Conservation (phyloP, 2,113 vertebrate species). For the Periophthalmus modestus region DNA sequence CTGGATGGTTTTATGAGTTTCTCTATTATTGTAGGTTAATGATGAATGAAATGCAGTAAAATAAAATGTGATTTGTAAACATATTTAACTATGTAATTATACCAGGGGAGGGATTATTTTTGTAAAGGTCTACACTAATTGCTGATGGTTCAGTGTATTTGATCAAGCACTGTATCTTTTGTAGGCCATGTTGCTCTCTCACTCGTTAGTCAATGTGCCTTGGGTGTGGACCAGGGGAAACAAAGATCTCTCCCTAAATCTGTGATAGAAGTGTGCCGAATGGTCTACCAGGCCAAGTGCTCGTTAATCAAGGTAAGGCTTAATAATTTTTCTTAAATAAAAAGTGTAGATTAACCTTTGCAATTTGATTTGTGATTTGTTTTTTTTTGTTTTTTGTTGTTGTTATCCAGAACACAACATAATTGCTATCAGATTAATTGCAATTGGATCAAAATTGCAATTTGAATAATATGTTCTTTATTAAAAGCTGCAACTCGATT, state of each 20-base stretch:
- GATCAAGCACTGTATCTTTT: background rate
- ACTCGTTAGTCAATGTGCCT: conserved; percentile 87
- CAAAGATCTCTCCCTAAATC: conserved; percentile 91
- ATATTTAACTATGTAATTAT: too few relatives aligned
- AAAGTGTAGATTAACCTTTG: too few relatives aligned
- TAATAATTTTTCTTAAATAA: background rate
- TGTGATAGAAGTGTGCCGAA: conserved; percentile 95
- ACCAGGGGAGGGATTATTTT: background rate
- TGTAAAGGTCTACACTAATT: background rate
- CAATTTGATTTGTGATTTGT: too few relatives aligned
- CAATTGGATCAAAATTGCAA: too few relatives aligned
- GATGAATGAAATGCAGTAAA: too few relatives aligned
- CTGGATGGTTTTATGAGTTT: background rate
- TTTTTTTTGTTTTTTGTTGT: too few relatives aligned
- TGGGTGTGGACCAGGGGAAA: conserved; percentile 93
- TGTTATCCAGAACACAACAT: too few relatives aligned
- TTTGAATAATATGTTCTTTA: background rate
- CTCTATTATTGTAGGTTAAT: background rate
- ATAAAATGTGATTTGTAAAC: too few relatives aligned
- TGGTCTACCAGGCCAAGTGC: conserved; percentile 98
- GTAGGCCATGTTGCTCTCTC: conserved; percentile 92
- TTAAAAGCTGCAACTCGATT: background rate
- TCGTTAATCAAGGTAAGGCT: conserved; percentile 92
- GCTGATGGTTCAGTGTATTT: background rate
- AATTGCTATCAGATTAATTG: too few relatives aligned